phyloP scores from a whole-genome alignment of 2,113 vertebrate species.

The Mesocricetus auratus region DNA sequence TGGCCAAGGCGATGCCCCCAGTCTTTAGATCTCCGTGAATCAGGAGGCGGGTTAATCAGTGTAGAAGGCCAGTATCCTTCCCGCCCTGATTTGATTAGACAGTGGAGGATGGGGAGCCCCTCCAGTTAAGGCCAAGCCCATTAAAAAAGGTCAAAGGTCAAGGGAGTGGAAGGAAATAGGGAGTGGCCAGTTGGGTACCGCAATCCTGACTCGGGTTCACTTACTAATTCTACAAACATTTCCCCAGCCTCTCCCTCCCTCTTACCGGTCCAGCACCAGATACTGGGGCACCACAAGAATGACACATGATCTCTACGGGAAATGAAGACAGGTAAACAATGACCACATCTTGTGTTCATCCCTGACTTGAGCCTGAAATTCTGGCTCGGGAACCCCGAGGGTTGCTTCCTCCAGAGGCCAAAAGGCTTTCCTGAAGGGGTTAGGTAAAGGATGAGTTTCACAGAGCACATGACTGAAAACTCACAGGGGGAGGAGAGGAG shows the following conservation, averaged over 20 bases:
- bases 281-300: constrained; percentile 61
- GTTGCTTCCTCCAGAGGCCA: background rate
- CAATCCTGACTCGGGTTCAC: constrained; percentile 20
- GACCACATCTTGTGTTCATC: constrained; percentile 33
- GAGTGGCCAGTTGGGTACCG: background rate
- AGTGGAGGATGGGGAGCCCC: background rate
- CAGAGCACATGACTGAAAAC: background rate
- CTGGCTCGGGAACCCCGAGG: constrained; percentile 3
- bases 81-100: background rate
- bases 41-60: background rate
- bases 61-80: background rate
- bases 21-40: background rate
- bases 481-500: background rate
- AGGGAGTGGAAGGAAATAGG: background rate
- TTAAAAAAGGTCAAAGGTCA: background rate
- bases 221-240: constrained; percentile 64
- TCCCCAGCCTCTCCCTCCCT: constrained; percentile 58
- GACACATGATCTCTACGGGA: constrained; percentile 52
- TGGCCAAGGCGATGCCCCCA: background rate
- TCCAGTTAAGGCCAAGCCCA: background rate
- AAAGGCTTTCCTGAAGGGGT: constrained; percentile 57
- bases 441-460: background rate
- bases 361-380: constrained; percentile 48
- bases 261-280: background rate
- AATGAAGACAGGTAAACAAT: constrained; percentile 66